phyloP scores from a whole-genome alignment of 2,797 vertebrate genomes.

The Myoxocephalus aenaeus region DNA sequence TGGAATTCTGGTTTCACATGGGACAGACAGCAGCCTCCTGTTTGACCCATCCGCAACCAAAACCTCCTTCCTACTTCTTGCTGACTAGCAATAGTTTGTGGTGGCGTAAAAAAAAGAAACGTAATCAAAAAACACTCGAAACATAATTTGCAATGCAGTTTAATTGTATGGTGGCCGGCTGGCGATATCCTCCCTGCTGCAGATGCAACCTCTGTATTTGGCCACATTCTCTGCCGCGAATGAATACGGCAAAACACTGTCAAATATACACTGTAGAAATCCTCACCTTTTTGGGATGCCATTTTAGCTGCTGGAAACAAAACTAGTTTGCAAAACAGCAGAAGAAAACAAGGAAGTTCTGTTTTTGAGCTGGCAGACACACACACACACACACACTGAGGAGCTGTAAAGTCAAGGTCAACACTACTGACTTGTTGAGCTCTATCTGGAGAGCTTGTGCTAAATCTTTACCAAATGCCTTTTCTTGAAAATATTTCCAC shows the following conservation, averaged over 20 bases:
- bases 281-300: neutral
- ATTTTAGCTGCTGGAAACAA: neutral
- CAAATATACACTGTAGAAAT: neutral
- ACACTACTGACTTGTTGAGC: neutral
- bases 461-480: neutral
- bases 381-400: neutral
- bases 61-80: too few relatives aligned
- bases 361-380: neutral
- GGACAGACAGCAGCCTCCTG: neutral
- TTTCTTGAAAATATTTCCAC: neutral
- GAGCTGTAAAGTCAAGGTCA: slow-evolving; percentile 4
- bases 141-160: neutral
- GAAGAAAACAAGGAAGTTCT: neutral
- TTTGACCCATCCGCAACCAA: neutral
- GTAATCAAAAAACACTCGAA: neutral
- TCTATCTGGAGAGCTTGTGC: neutral
- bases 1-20: neutral
- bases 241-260: neutral
- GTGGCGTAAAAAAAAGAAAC: neutral
- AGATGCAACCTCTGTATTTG: neutral
- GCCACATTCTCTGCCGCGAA: neutral
- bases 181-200: too few relatives aligned
- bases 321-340: neutral
- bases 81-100: neutral
- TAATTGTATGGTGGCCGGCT: neutral